A percentile compares a stretch with the other conserved stretches of the same genome.
Evolutionary conservation across 2,113 vertebrate species (phyloP).

Genomic region (Amia ocellicauda): DNA sequence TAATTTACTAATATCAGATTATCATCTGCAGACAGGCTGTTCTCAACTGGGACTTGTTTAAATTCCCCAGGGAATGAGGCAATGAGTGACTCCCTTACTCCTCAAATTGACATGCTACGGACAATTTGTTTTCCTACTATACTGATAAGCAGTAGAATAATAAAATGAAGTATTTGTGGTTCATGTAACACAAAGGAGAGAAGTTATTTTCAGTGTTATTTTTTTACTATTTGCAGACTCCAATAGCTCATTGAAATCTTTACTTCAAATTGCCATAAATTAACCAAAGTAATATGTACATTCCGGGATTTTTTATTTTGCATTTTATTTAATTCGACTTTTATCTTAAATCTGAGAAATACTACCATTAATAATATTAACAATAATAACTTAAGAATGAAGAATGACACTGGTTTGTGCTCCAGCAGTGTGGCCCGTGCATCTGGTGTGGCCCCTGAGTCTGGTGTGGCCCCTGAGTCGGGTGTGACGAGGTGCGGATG

Average conservation of each 20-base stretch:
- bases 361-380: too few species aligned
- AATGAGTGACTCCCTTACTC: constrained; percentile 50
- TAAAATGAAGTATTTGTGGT: background rate
- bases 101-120: constrained; percentile 39
- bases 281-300: too few species aligned
- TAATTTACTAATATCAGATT: constrained; percentile 36
- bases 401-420: too few species aligned
- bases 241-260: constrained; percentile 33
- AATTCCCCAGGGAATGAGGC: constrained; percentile 48
- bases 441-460: too few species aligned
- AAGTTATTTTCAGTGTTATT: too few species aligned
- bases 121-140: constrained; percentile 47
- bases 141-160: constrained; percentile 42
- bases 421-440: too few species aligned
- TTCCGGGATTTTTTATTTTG: too few species aligned
- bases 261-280: too few species aligned
- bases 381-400: too few species aligned
- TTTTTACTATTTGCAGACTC: constrained; percentile 33
- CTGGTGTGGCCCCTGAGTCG: too few species aligned
- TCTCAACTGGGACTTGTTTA: constrained; percentile 46
- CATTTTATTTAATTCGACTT: too few species aligned
- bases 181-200: constrained; percentile 28
- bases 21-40: constrained; percentile 39
- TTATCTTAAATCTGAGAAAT: too few species aligned
- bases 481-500: background rate